Evolutionary conservation across 2,888 invertebrate genomes (phyloP), one percentile per base, ranked within the genome.

Genomic region (Lepidocyrtoides sp.): DNA sequence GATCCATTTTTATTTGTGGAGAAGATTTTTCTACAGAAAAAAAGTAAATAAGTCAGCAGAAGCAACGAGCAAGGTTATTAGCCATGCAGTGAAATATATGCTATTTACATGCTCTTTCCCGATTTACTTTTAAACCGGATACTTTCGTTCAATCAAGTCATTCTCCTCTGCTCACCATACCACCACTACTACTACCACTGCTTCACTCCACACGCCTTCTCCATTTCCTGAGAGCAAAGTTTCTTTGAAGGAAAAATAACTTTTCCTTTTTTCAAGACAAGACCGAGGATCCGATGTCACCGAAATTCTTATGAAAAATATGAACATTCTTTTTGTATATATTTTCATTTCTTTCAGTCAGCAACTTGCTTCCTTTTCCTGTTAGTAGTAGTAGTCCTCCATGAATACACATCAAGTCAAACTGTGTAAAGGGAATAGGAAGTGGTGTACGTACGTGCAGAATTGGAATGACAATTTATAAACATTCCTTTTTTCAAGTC

Each of bases 191-290:
- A n/a, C n/a, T 48, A 10, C n/a, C 5, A 17, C 14, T 14, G 14
- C 63, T 41, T 69, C 41, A 14, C 23, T 23, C 0, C 72, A 75
- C 72, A 48, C 29, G n/a, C 48, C 48, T 5, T 75, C 12, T 14
- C 69, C 4, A n/a, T 66, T 75, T 75, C 44, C 72, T 44, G 44
- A 23, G 20, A 75, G 44, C 7, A 72, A 72, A 75, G 48, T 75
- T 23, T 75, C 44, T 75, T 75, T 44, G 44, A 44, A 23, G 44
- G 23, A n/a, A 75, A 75, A 72, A 66, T 17, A 69, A 69, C 69
- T 69, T 69, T 69, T 69, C 20, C 17, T 41, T 44, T 8, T 32
- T 10, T 23, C 23, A 23, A 23, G 23, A 10, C 48, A 17, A 20
- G 8, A 36, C n/a, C n/a, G 2, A 8, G 66, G 14, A 32, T 32